Percentiles rank a stretch among this genome's conserved stretches.
Evolutionary conservation across 2,888 invertebrate species (phyloP).

Genomic region (Leucophora obtusa): DNA sequence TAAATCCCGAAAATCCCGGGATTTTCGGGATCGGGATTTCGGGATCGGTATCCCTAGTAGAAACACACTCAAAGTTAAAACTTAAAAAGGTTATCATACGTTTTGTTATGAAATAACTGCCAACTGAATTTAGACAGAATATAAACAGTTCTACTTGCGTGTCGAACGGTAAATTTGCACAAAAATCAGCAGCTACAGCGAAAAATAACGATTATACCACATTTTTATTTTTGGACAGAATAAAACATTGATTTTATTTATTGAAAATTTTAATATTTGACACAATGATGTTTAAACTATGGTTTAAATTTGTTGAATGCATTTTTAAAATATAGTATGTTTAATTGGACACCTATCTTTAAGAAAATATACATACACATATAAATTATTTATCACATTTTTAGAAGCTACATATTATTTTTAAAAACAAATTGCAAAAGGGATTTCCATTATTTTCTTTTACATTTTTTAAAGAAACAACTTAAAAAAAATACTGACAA

Average conservation of each 20-base stretch:
- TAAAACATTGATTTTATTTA: constrained; percentile 50
- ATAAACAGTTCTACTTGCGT: too few relatives aligned
- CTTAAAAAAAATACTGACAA: neutral
- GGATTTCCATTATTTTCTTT: constrained; percentile 13
- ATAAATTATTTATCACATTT: constrained; percentile 64
- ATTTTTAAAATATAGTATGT: constrained; percentile 42
- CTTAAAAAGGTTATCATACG: too few relatives aligned
- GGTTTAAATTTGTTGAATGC: constrained; percentile 34
- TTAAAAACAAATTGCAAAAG: constrained; percentile 54
- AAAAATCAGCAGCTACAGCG: too few relatives aligned
- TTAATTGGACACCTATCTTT: constrained; percentile 46
- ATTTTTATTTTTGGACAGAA: constrained; percentile 25
- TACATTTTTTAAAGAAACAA: constrained; percentile 6
- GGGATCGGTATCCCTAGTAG: too few relatives aligned
- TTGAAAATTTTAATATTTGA: constrained; percentile 56
- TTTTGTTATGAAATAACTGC: too few relatives aligned
- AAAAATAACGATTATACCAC: neutral
- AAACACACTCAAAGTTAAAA: too few relatives aligned
- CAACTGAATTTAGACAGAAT: too few relatives aligned
- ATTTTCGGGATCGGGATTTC: too few relatives aligned
- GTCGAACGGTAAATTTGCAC: too few relatives aligned
- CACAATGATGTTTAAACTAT: constrained; percentile 50
- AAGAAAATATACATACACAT: constrained; percentile 63
- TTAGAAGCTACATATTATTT: constrained; percentile 64
- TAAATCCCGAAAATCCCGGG: too few relatives aligned